Conservation (phyloP, 2,113 vertebrate species). For the Silurus glanis region DNA sequence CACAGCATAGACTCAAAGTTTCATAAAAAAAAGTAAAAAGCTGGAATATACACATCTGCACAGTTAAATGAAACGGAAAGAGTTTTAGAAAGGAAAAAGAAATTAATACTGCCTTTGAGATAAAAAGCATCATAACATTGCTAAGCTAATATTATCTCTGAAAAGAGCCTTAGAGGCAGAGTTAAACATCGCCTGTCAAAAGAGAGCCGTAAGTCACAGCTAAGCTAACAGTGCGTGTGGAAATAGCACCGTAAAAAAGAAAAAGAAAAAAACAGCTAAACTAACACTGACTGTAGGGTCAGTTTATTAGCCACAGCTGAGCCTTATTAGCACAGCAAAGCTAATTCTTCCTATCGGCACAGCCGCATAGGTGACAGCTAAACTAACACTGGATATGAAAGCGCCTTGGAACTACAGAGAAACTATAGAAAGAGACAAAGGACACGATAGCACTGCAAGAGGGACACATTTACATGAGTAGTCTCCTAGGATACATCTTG, state of each 20-base stretch:
- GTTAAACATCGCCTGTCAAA: neutral
- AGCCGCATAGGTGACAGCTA: conserved; percentile 2
- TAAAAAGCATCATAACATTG: too few species aligned
- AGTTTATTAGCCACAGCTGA: conserved; percentile 11
- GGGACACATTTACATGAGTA: too few species aligned
- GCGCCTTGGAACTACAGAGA: neutral
- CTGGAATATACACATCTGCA: neutral
- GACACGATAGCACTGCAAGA: neutral
- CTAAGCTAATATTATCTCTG: neutral
- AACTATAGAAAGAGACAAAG: neutral
- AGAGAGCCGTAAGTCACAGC: neutral
- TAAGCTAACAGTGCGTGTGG: conserved; percentile 14
- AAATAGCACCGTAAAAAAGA: neutral
- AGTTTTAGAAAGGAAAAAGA: neutral
- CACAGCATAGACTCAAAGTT: too few species aligned
- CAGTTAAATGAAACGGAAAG: too few species aligned
- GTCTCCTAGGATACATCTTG: neutral
- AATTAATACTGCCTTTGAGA: neutral
- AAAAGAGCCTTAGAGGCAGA: neutral
- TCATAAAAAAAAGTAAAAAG: neutral
- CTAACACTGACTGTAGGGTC: neutral
- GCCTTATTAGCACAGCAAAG: neutral
- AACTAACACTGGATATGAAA: neutral
- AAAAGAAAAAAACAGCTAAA: neutral
- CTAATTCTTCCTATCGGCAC: neutral